Conservation (phyloP, 2,888 invertebrate genomes). For the Dasysyrphus tricinctus region DNA sequence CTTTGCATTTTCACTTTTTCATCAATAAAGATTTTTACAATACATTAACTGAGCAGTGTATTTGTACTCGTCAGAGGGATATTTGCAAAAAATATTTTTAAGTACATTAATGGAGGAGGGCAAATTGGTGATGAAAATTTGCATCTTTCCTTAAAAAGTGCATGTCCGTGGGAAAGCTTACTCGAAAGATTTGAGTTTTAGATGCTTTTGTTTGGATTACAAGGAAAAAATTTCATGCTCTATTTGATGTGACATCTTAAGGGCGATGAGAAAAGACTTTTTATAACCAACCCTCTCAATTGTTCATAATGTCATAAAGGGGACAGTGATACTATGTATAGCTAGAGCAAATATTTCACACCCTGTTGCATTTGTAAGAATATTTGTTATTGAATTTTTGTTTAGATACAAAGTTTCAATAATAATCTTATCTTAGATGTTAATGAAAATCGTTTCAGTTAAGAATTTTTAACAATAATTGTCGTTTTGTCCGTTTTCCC, state of each 20-base stretch:
- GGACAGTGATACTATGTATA: too few relatives aligned
- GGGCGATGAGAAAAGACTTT: neutral
- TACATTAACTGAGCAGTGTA: neutral
- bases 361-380: neutral
- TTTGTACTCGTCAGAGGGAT: neutral
- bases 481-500: too few relatives aligned
- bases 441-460: too few relatives aligned
- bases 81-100: neutral
- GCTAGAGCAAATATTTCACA: too few relatives aligned
- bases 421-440: too few relatives aligned
- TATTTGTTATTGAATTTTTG: neutral
- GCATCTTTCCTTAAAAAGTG: neutral
- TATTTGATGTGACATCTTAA: conserved; percentile 7
- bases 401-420: too few relatives aligned
- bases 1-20: conserved; percentile 11
- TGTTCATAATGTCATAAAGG: neutral
- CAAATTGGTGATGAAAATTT: conserved; percentile 8
- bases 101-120: neutral
- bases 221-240: conserved; percentile 18
- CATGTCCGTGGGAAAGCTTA: neutral
- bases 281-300: neutral
- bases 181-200: neutral
- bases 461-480: neutral
- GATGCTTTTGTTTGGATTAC: conserved; percentile 9
- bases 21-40: conserved; percentile 3